These are phyloP conservation scores for Agrilus planipennis DNA, from an alignment of 1,140 invertebrate species.

Conservation along the genomic window DNA sequence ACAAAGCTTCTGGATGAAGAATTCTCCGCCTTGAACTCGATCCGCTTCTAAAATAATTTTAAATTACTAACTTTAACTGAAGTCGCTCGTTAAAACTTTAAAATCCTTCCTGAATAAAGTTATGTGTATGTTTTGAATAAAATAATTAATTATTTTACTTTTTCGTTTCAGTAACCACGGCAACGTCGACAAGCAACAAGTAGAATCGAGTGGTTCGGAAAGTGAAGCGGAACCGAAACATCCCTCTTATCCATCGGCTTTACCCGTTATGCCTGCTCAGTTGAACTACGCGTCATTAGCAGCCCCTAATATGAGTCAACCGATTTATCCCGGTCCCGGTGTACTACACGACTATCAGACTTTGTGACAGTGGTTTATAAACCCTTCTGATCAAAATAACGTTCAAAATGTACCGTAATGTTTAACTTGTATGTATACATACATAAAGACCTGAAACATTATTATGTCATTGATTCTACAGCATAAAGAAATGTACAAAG, in stretches of 20 bases:
- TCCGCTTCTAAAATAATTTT: too few species aligned
- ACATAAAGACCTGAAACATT: too few species aligned
- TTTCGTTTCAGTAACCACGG: slow-evolving; percentile 26
- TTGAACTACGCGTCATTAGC: slow-evolving; percentile 24
- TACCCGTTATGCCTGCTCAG: slow-evolving; percentile 18
- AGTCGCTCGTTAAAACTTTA: too few species aligned
- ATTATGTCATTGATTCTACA: too few species aligned
- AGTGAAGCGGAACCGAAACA: slow-evolving; percentile 27
- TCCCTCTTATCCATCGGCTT: slow-evolving; percentile 14
- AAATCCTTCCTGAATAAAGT: too few species aligned
- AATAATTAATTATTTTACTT: too few species aligned
- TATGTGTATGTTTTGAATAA: too few species aligned
- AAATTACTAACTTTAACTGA: too few species aligned
- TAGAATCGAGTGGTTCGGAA: slow-evolving; percentile 32
- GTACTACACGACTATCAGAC: slow-evolving; percentile 33
- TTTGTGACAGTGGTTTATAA: slow-evolving; percentile 33
- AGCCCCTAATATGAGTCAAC: slow-evolving; percentile 25
- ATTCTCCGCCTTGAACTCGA: too few species aligned
- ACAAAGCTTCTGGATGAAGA: too few species aligned
- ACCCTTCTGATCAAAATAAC: slow-evolving; percentile 9
- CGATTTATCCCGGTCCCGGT: slow-evolving; percentile 27
- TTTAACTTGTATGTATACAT: too few species aligned
- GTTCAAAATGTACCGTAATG: slow-evolving; percentile 8
- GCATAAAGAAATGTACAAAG: too few species aligned
- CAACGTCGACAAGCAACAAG: slow-evolving; percentile 28